These are phyloP conservation scores for Archivesica marissinica DNA, from an alignment of 1,140 invertebrate genomes.

Conservation along the genomic window DNA sequence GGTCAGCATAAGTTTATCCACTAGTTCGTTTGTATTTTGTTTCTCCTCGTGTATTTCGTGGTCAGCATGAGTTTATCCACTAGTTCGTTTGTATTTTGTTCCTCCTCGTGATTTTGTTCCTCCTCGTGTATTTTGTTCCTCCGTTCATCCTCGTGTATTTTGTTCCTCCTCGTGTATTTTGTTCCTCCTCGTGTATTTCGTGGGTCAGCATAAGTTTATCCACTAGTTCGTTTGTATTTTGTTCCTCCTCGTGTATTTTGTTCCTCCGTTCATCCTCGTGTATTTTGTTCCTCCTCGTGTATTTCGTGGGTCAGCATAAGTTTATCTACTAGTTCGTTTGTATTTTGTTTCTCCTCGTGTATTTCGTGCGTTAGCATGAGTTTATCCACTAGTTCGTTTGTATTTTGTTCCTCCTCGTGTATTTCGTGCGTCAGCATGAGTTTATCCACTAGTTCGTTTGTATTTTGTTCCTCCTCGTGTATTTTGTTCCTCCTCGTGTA, in stretches of 20 bases:
- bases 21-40: too few species aligned
- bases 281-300: conserved; percentile 6
- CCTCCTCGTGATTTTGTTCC: too few species aligned
- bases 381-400: too few species aligned
- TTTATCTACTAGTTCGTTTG: too few species aligned
- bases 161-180: background rate
- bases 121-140: conserved; percentile 1
- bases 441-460: too few species aligned
- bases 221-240: too few species aligned
- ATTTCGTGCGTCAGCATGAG: conserved; percentile 16
- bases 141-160: conserved; percentile 13
- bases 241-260: conserved; percentile 10
- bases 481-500: background rate
- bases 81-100: too few species aligned
- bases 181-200: conserved; percentile 14
- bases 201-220: conserved; percentile 11
- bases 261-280: too few species aligned
- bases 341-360: conserved; percentile 1
- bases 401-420: conserved; percentile 6
- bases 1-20: too few species aligned
- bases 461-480: conserved; percentile 6
- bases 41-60: conserved; percentile 12
- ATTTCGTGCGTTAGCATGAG: conserved; percentile 18
- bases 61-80: too few species aligned
- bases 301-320: conserved; percentile 15